Conservation (phyloP, 2,113 vertebrate genomes). For the Oreocharis arfaki region DNA sequence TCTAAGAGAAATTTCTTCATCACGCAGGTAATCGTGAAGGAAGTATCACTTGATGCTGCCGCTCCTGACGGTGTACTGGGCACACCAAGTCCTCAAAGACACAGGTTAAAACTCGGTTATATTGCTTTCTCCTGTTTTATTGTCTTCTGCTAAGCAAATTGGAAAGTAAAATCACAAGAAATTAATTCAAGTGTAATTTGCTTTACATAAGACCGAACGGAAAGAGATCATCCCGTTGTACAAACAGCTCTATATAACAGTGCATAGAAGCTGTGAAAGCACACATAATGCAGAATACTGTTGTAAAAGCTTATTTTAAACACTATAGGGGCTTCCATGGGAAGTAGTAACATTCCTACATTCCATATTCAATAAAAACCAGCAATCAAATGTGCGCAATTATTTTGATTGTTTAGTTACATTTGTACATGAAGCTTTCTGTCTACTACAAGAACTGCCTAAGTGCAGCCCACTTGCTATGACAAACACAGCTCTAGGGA, state of each 20-base stretch:
- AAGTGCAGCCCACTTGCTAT: too few species aligned
- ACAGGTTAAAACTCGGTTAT: neutral
- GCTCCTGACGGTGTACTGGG: neutral
- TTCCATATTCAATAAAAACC: neutral
- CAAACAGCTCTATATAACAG: neutral
- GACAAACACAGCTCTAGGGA: neutral
- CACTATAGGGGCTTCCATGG: neutral
- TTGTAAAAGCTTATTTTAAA: neutral
- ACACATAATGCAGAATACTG: neutral
- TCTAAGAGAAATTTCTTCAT: neutral
- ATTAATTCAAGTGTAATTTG: neutral
- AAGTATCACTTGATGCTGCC: neutral
- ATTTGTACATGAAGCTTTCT: neutral
- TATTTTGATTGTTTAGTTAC: neutral
- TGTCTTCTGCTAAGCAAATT: neutral
- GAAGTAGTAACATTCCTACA: neutral
- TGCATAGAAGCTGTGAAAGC: neutral
- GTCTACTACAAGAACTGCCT: neutral
- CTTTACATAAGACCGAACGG: neutral
- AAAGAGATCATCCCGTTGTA: neutral
- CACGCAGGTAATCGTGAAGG: rapidly evolving
- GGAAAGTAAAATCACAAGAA: neutral
- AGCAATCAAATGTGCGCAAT: neutral
- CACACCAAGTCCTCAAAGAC: neutral
- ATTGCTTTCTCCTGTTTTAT: neutral